A percentile compares a stretch with the other conserved stretches of the same genome.
Evolutionary conservation across 2,888 invertebrate species (phyloP).

Genomic region (Agrochola macilenta): DNA sequence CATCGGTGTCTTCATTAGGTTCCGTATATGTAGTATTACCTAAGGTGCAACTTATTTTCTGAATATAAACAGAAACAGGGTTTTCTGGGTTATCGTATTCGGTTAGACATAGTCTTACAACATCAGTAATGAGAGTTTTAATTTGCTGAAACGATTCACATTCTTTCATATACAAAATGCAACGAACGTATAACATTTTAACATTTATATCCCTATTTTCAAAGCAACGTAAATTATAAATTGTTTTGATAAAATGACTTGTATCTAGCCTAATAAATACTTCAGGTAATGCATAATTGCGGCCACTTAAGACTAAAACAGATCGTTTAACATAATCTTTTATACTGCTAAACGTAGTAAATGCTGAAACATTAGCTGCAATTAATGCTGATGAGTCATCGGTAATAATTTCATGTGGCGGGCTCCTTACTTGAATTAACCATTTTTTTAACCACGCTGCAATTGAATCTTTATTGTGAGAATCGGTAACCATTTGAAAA

Average conservation of each 20-base stretch:
- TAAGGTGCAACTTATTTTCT: too few species aligned
- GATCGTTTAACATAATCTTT: slow-evolving; percentile 52
- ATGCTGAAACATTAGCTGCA: slow-evolving; percentile 46
- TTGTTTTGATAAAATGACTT: slow-evolving; percentile 12
- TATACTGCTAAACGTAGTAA: slow-evolving; percentile 40
- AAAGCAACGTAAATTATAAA: too few species aligned
- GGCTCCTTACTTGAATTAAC: slow-evolving; percentile 49
- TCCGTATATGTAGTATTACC: too few species aligned
- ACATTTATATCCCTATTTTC: too few species aligned
- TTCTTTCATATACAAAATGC: too few species aligned
- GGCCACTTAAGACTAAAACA: slow-evolving; percentile 50
- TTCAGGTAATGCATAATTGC: slow-evolving; percentile 48
- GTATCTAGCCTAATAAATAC: slow-evolving; percentile 41
- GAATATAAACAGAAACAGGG: too few species aligned
- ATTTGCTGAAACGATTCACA: too few species aligned
- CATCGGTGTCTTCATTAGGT: too few species aligned
- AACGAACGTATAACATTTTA: too few species aligned
- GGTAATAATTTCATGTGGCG: slow-evolving; percentile 58
- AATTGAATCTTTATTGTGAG: slow-evolving; percentile 54
- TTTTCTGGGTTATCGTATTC: too few species aligned
- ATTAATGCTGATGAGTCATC: slow-evolving; percentile 30
- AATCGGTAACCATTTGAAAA: slow-evolving; percentile 59
- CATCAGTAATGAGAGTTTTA: too few species aligned
- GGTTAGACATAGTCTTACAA: too few species aligned
- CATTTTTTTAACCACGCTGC: slow-evolving; percentile 55